Evolutionary conservation across 2,797 vertebrate species (phyloP).

Genomic region (Anguilla megastoma): DNA sequence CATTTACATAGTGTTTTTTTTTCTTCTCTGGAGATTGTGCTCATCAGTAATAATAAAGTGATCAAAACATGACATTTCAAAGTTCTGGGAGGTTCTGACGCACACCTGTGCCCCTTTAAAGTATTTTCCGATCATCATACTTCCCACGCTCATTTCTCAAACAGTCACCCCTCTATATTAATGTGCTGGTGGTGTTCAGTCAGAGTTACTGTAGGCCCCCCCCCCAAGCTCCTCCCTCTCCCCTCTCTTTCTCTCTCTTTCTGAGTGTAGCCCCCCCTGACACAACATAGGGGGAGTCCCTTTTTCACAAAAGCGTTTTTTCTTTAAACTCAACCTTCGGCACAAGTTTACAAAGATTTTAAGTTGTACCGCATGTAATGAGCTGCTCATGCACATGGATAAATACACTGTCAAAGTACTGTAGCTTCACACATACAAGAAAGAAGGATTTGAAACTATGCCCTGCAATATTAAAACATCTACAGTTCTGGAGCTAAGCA

Average conservation of each 20-base stretch:
- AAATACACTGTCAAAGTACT: not conserved
- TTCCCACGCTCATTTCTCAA: not conserved
- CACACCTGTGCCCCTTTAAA: slow-evolving; percentile 47
- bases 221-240: slow-evolving; percentile 32
- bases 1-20: slow-evolving; percentile 60
- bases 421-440: slow-evolving; percentile 16
- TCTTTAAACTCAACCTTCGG: not conserved
- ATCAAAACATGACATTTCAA: slow-evolving; percentile 46
- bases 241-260: slow-evolving; percentile 46
- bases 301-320: slow-evolving; percentile 24
- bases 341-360: not conserved
- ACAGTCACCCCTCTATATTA: not conserved
- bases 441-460: not conserved
- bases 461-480: not conserved
- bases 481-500: not conserved
- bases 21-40: slow-evolving; percentile 45
- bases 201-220: not conserved
- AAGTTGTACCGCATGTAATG: not conserved
- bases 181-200: not conserved
- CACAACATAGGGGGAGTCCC: slow-evolving; percentile 54
- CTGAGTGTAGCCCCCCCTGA: slow-evolving; percentile 60
- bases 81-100: slow-evolving; percentile 54
- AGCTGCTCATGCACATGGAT: not conserved
- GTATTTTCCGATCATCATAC: slow-evolving; percentile 25
- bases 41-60: slow-evolving; percentile 31